Percentiles rank a stretch among this genome's conserved stretches.
These are phyloP conservation scores for Heliconius ethilla DNA, from an alignment of 2,888 invertebrate genomes.

Conservation along the genomic window DNA sequence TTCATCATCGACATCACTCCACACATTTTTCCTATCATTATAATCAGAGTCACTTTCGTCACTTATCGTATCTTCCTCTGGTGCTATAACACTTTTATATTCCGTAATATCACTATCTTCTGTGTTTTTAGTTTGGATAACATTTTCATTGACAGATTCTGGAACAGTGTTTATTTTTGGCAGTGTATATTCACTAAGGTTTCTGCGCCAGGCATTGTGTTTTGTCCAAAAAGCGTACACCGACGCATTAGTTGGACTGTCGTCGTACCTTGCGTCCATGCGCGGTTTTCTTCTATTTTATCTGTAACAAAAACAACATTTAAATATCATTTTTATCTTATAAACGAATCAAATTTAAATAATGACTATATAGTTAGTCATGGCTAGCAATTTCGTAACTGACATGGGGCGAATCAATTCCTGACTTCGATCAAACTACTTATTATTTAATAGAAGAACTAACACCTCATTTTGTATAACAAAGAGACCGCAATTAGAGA, in stretches of 20 bases:
- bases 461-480: slow-evolving; percentile 81
- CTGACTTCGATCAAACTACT: slow-evolving; percentile 65
- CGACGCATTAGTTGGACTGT: slow-evolving; percentile 74
- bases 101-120: slow-evolving; percentile 44
- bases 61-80: slow-evolving; percentile 48
- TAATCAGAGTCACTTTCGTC: slow-evolving; percentile 54
- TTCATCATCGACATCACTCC: slow-evolving; percentile 78
- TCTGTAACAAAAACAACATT: slow-evolving; percentile 69
- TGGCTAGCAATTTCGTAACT: slow-evolving; percentile 59
- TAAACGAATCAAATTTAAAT: slow-evolving; percentile 43
- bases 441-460: slow-evolving; percentile 80
- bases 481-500: slow-evolving; percentile 78
- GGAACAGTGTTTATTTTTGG: slow-evolving; percentile 34
- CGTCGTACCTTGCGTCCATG: slow-evolving; percentile 74
- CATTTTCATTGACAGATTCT: slow-evolving; percentile 42
- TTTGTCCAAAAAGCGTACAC: slow-evolving; percentile 74
- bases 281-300: slow-evolving; percentile 71
- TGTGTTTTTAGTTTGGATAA: slow-evolving; percentile 53
- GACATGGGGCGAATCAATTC: slow-evolving; percentile 58
- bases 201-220: slow-evolving; percentile 59
- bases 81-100: slow-evolving; percentile 63
- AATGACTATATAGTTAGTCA: slow-evolving; percentile 34
- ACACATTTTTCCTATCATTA: slow-evolving; percentile 72
- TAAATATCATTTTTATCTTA: slow-evolving; percentile 37
- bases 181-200: slow-evolving; percentile 31